phyloP scores from a whole-genome alignment of 2,113 vertebrate genomes.

The Marmota flaviventris region DNA sequence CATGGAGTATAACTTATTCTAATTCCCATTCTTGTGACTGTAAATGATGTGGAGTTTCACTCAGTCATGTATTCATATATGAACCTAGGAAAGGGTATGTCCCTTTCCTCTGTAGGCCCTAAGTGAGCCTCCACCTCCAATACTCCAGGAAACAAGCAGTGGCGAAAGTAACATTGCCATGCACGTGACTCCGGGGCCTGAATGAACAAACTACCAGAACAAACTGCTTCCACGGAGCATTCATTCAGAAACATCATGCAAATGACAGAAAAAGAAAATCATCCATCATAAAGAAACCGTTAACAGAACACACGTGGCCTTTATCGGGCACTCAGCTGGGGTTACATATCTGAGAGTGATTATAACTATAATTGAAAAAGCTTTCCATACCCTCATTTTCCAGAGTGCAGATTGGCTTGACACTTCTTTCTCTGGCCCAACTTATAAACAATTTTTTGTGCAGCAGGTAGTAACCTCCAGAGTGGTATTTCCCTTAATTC shows the following conservation, averaged over 20 bases:
- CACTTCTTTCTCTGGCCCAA: background rate
- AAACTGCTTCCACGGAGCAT: background rate
- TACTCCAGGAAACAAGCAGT: background rate
- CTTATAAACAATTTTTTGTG: background rate
- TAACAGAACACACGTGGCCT: background rate
- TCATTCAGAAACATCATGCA: constrained; percentile 57
- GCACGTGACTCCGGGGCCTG: background rate
- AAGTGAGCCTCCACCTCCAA: background rate
- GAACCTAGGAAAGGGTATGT: no score
- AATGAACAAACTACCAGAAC: background rate
- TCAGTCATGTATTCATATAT: no score
- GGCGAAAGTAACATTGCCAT: background rate
- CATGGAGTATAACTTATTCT: no score
- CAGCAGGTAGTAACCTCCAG: background rate
- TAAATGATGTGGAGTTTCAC: no score
- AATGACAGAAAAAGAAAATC: constrained; percentile 14
- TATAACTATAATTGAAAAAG: background rate
- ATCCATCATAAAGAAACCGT: background rate
- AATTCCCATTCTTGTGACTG: no score
- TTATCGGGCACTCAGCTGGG: background rate
- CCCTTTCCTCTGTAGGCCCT: background rate
- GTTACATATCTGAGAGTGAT: background rate
- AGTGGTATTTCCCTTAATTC: background rate
- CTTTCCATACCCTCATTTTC: background rate
- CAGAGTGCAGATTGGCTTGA: background rate